Evolutionary conservation across 1,140 invertebrate species (phyloP).

Genomic region (Nautilus pompilius): DNA sequence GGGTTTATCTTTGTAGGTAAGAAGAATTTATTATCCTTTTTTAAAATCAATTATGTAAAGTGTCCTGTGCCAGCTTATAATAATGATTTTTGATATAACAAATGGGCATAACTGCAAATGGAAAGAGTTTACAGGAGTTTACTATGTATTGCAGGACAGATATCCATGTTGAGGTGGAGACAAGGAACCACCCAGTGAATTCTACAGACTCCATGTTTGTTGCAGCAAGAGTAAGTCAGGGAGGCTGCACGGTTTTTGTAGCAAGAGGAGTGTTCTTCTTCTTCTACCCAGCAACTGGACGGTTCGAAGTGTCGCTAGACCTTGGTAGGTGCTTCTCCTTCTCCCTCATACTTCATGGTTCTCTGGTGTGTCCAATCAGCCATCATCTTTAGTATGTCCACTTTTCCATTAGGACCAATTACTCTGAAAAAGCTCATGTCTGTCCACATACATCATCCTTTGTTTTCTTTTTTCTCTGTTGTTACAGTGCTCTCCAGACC

Average conservation of each 20-base stretch:
- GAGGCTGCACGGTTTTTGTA: constrained; percentile 22
- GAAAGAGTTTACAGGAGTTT: not conserved
- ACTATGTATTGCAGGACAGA: constrained; percentile 26
- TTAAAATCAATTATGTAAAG: not conserved
- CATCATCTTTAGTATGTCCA: no score
- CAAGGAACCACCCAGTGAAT: constrained; percentile 26
- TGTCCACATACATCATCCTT: no score
- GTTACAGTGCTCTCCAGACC: no score
- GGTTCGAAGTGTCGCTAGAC: constrained; percentile 29
- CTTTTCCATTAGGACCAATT: no score
- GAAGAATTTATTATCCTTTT: no score
- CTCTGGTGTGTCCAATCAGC: no score
- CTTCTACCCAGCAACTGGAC: constrained; percentile 24
- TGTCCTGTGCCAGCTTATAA: not conserved
- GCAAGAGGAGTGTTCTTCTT: constrained; percentile 37
- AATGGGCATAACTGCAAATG: not conserved
- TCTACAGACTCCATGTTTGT: constrained; percentile 41
- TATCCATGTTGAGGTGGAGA: constrained; percentile 32
- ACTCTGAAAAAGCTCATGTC: no score
- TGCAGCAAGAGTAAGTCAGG: constrained; percentile 27
- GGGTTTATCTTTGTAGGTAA: no score
- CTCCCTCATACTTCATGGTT: not conserved
- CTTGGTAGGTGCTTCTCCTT: constrained; percentile 22
- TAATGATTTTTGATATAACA: not conserved
- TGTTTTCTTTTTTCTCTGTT: no score